Base-by-base conservation (phyloP, 2,797 vertebrate genomes). In the Cossypha polioptera region DNA sequence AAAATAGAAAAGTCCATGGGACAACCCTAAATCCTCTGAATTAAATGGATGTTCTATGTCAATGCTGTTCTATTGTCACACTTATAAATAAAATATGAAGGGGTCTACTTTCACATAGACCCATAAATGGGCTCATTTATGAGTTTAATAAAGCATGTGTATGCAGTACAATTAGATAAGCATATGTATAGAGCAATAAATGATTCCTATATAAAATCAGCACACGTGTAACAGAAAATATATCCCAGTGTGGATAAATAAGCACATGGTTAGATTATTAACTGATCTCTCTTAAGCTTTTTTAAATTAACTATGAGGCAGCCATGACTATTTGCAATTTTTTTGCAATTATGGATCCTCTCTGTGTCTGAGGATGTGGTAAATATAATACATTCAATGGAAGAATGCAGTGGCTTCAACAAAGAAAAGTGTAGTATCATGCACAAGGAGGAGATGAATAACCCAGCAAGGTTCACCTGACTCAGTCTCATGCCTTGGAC, bases 31-130 rank as follows among this genome's bases (percentile, higher is more conserved):
- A 96, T 96, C 95, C 92, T 90, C 87, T 90, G 92, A 91, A 86
- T 92, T 92, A 94, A 94, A 94, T 84, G 76, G 85, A 91, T 92
- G 82, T 68, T 87, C 71, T 95, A 10, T 88, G 88, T 93, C 76
- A 93, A 54, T 85, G 83, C 51, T 11, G 5, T 86, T 94, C 88
- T 86, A 83, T 96, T 95, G 85, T 96, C 53, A 65, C 47, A 55
- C 73, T 93, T 93, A 95, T 93, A 96, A 97, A 97, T 97, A 97
- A 97, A 95, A 96, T 96, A 96, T 94, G 95, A 95, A 90, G 72
- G 67, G 36, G 50, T 92, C 59, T 90, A 54, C 84, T 93, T 94
- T 86, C 65, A 91, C 71, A 58, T 35, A 87, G 71, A 61, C 69
- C 16, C 61, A 86, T 93, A 93, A 94, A 90, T 68, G 67, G 91